Base-by-base conservation (phyloP, 2,888 invertebrate species). In the Drosophila algonquin region DNA sequence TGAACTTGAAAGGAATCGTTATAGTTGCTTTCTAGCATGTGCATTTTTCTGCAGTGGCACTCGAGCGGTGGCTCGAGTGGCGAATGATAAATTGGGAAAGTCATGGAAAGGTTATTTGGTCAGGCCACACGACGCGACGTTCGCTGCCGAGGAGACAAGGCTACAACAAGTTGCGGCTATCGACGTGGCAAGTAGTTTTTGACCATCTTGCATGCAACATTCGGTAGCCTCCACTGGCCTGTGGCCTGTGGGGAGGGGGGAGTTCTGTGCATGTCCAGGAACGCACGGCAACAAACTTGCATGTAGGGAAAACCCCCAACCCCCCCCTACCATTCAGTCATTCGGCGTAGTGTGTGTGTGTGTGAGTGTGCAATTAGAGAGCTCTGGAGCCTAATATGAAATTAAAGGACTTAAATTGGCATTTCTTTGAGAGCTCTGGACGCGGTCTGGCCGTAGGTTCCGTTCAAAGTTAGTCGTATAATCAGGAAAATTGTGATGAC, bases 381-480 rank as follows among this genome's bases (percentile, higher is more conserved):
- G 24, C 24, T 14, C 75, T 63, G 60, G 68, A 56, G 70, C 75
- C 74, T 81, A 79, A 80, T 74, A 77, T 79, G 76, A 75, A 81
- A 79, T 80, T 84, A 80, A 83, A 76, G 75, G 55, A 77, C 59
- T 61, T 21, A 80, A 82, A 87, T 87, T 82, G 82, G 69, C 79
- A 80, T 79, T 79, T 69, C 69, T 71, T 73, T 63, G 35, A 70
- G 62, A 72, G 62, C 58, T 69, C 74, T 56, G 68, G 48, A 56
- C 64, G 61, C 64, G 67, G 14, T 35, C 35, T 35, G 35, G 35
- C 12, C 35, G 4, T 12, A 35, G 35, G 35, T 40, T 40, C 61
- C 65, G 62, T 55, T 60, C 71, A 68, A 63, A 57, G 46, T 40
- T 32, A 59, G 48, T 57, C 68, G 60, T 73, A 47, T 75, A 59